Percentiles rank a stretch among this genome's conserved stretches.
Evolutionary conservation across 2,888 invertebrate genomes (phyloP).

Genomic region (Tuta absoluta): DNA sequence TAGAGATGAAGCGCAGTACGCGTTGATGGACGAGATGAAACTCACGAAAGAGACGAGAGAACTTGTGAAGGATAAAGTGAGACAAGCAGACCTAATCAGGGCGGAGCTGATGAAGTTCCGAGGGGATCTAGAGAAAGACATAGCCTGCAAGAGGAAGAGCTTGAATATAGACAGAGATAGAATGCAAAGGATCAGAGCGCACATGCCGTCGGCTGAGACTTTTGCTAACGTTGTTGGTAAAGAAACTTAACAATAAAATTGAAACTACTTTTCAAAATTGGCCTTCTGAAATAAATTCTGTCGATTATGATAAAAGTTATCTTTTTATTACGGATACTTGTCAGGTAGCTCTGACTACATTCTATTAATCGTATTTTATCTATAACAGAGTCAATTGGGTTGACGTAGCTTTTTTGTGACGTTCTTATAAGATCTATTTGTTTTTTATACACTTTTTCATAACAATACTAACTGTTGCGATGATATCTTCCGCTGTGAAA

Average conservation of each 20-base stretch:
- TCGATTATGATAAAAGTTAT: neutral
- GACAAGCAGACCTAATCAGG: slow-evolving; percentile 81
- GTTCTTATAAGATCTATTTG: no score
- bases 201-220: slow-evolving; percentile 85
- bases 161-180: slow-evolving; percentile 85
- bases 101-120: slow-evolving; percentile 82
- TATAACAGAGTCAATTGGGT: no score
- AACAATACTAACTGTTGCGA: neutral
- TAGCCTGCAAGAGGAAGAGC: slow-evolving; percentile 86
- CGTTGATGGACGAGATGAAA: slow-evolving; percentile 86
- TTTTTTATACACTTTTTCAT: neutral
- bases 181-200: slow-evolving; percentile 82
- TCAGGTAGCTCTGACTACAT: no score
- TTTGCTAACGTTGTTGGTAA: slow-evolving; percentile 59
- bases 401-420: no score
- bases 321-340: no score
- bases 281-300: neutral
- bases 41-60: slow-evolving; percentile 72
- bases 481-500: slow-evolving; percentile 1
- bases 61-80: slow-evolving; percentile 81
- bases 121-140: slow-evolving; percentile 85
- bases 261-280: neutral
- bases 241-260: neutral
- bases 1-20: slow-evolving; percentile 89
- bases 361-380: no score